Evolutionary conservation across 2,888 invertebrate genomes (phyloP).

Genomic region (Odontocerum albicorne): DNA sequence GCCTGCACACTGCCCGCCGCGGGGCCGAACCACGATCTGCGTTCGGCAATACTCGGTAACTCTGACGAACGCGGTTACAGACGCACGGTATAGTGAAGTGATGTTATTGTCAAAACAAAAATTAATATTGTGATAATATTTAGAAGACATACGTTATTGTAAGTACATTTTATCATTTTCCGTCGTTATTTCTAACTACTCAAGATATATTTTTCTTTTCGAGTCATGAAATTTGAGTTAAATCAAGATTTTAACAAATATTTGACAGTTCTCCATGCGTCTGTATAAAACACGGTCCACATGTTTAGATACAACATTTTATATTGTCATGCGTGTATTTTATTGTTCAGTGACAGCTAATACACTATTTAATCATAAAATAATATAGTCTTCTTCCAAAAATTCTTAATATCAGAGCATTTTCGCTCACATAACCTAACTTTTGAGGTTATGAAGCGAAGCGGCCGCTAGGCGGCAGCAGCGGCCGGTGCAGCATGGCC

Average conservation of each 20-base stretch:
- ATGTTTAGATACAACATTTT: conserved; percentile 10
- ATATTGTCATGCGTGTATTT: conserved; percentile 14
- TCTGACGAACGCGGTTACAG: conserved; percentile 16
- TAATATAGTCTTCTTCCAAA: background rate
- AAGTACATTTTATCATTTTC: background rate
- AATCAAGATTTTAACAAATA: background rate
- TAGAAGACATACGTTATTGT: background rate
- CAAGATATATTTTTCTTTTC: no score
- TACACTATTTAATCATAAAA: background rate
- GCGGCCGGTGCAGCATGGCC: conserved; percentile 20
- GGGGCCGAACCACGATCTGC: conserved; percentile 22
- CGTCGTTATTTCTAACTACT: background rate
- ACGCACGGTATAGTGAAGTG: conserved; percentile 20
- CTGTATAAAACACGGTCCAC: conserved; percentile 26
- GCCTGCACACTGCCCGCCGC: conserved; percentile 21
- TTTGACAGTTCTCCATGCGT: conserved; percentile 34
- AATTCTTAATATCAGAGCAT: conserved; percentile 15
- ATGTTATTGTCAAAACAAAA: conserved; percentile 11
- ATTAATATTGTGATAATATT: background rate
- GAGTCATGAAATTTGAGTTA: background rate
- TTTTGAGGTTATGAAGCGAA: conserved; percentile 32
- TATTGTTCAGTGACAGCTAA: background rate
- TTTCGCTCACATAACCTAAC: conserved; percentile 28
- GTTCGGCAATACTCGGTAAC: conserved; percentile 11
- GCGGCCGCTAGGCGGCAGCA: conserved; percentile 36